phyloP scores from a whole-genome alignment of 2,888 invertebrate genomes.

The Drosophila eohydei region DNA sequence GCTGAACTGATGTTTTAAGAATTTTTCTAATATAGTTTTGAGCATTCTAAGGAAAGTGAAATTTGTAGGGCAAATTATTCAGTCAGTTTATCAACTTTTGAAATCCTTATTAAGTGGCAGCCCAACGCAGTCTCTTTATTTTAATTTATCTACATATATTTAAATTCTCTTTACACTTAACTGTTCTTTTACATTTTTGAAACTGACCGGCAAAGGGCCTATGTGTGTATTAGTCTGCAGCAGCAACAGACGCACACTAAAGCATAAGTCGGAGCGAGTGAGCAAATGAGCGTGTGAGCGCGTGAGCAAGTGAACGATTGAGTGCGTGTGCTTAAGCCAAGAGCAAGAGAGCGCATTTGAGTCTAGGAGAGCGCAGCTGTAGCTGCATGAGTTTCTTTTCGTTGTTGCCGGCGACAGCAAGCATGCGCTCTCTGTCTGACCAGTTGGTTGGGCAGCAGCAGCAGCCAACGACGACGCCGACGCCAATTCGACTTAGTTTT shows the following conservation, averaged over 20 bases:
- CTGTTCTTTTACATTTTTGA: constrained; percentile 9
- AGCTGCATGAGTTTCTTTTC: constrained; percentile 30
- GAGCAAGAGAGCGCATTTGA: constrained; percentile 22
- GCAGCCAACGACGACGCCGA: constrained; percentile 29
- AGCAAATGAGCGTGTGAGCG: background rate
- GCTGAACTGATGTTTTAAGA: background rate
- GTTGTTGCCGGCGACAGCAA: constrained; percentile 66
- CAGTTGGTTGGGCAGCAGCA: constrained; percentile 33
- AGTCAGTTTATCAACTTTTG: too few relatives aligned
- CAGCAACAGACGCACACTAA: constrained; percentile 20
- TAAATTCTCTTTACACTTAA: background rate
- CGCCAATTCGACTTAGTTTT: constrained; percentile 34
- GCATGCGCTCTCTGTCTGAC: constrained; percentile 77
- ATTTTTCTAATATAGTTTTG: background rate
- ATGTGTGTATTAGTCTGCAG: constrained; percentile 30
- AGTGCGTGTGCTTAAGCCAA: constrained; percentile 7
- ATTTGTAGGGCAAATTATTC: background rate
- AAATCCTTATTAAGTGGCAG: background rate
- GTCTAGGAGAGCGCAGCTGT: constrained; percentile 30
- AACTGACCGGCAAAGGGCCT: constrained; percentile 16
- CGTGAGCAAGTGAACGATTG: background rate
- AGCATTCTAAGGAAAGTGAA: background rate
- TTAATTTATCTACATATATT: background rate
- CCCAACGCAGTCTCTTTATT: background rate
- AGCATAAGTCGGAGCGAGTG: constrained; percentile 16